These are phyloP conservation scores for Sinocyclocheilus anophthalmus DNA, from an alignment of 2,113 vertebrate species.

Conservation along the genomic window DNA sequence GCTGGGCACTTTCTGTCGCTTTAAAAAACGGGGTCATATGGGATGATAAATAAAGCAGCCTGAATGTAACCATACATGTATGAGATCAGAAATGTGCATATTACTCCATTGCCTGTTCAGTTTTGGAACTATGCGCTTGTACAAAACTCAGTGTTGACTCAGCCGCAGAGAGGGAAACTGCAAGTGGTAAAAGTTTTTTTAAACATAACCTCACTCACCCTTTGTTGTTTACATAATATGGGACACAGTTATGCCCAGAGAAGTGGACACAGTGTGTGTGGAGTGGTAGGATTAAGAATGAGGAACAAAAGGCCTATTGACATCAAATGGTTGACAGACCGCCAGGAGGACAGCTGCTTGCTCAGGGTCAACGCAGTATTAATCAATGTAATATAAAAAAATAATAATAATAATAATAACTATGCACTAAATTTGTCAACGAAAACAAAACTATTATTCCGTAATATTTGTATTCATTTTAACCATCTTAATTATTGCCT, in stretches of 20 bases:
- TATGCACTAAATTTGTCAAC: no score
- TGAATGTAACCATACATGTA: conserved; percentile 25
- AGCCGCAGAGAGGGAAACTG: conserved; percentile 18
- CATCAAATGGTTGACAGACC: conserved; percentile 40
- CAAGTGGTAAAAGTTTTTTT: conserved; percentile 25
- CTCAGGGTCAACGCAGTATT: conserved; percentile 60
- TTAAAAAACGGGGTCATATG: conserved; percentile 69
- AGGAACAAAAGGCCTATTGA: conserved; percentile 73
- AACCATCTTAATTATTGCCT: neutral
- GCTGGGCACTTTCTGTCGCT: conserved; percentile 68
- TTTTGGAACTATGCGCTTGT: neutral
- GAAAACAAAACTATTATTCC: neutral
- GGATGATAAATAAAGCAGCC: conserved; percentile 37
- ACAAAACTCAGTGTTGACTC: conserved; percentile 20
- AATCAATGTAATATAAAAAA: neutral
- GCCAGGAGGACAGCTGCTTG: conserved; percentile 60
- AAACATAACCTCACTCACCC: conserved; percentile 33
- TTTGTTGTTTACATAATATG: conserved; percentile 50
- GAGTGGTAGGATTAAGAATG: conserved; percentile 44
- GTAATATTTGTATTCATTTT: neutral
- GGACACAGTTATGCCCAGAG: conserved; percentile 33
- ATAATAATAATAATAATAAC: neutral
- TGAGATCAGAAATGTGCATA: conserved; percentile 17
- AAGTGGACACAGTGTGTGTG: conserved; percentile 38
- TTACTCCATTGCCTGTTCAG: neutral